Percentiles rank a stretch among this genome's conserved stretches.
Evolutionary conservation across 2,113 vertebrate genomes (phyloP).

Genomic region (Hassar affinis): DNA sequence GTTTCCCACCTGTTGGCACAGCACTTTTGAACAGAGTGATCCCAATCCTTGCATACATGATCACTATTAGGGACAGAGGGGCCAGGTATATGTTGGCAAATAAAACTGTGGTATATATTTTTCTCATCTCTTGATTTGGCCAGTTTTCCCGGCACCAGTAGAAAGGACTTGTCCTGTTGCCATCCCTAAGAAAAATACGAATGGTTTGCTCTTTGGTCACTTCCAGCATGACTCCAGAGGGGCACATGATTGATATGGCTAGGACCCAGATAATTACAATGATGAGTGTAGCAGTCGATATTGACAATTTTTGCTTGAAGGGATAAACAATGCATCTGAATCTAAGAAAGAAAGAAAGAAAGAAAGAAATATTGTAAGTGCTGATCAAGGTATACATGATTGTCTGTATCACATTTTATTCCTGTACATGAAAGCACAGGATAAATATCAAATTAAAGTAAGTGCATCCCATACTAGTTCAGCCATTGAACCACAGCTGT

Average conservation of each 20-base stretch:
- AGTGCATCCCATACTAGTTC: not conserved
- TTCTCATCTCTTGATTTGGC: slow-evolving; percentile 86
- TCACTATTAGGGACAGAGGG: slow-evolving; percentile 80
- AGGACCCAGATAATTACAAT: slow-evolving; percentile 84
- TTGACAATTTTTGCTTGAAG: slow-evolving; percentile 86
- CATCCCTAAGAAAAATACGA: slow-evolving; percentile 71
- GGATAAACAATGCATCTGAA: slow-evolving; percentile 86
- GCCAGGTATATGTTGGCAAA: slow-evolving; percentile 90
- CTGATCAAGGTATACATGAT: not conserved
- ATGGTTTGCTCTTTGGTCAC: slow-evolving; percentile 81
- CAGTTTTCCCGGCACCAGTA: slow-evolving; percentile 91
- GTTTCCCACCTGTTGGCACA: slow-evolving; percentile 60
- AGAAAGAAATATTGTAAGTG: not conserved
- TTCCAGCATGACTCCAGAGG: slow-evolving; percentile 86
- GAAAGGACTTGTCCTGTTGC: slow-evolving; percentile 76
- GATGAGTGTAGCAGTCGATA: slow-evolving; percentile 73
- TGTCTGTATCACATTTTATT: not conserved
- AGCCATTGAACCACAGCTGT: not conserved
- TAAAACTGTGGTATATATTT: slow-evolving; percentile 86
- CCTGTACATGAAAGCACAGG: not conserved
- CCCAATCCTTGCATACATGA: slow-evolving; percentile 85
- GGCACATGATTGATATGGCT: slow-evolving; percentile 86
- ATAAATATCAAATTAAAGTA: not conserved
- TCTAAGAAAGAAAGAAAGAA: slow-evolving; percentile 63
- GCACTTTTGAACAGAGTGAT: slow-evolving; percentile 77